A percentile compares a stretch with the other conserved stretches of the same genome.
phyloP scores from a whole-genome alignment of 1,140 invertebrate species.

The Centruroides sculpturatus region DNA sequence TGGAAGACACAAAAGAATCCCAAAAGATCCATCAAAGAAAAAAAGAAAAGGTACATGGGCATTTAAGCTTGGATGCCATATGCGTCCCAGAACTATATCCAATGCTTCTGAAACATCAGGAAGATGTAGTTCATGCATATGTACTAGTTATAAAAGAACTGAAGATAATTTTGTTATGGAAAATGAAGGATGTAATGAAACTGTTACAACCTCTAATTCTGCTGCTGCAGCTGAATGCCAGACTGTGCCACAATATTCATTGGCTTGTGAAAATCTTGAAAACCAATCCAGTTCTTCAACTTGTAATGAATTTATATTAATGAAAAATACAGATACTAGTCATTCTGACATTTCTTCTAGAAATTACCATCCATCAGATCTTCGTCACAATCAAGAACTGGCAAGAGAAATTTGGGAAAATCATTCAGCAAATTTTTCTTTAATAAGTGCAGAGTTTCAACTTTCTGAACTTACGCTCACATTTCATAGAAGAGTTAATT shows the following conservation, averaged over 20 bases:
- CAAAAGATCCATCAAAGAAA: neutral
- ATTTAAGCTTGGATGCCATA: neutral
- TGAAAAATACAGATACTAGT: conserved; percentile 42
- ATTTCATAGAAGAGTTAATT: conserved; percentile 1
- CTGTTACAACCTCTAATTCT: too few species aligned
- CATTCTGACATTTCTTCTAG: conserved; percentile 45
- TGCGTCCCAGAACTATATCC: neutral
- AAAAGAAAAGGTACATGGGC: neutral
- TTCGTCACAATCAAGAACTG: conserved; percentile 47
- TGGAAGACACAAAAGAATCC: neutral
- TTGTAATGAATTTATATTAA: conserved; percentile 22
- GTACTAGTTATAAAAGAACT: neutral
- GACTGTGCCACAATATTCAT: neutral
- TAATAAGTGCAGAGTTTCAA: neutral
- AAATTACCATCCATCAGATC: conserved; percentile 43
- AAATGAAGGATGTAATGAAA: too few species aligned
- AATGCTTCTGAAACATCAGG: neutral
- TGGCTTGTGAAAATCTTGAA: neutral
- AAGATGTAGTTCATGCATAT: neutral
- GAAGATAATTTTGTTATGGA: neutral
- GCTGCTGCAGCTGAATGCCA: too few species aligned
- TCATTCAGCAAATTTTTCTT: conserved; percentile 1
- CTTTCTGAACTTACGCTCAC: neutral
- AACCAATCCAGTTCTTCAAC: neutral
- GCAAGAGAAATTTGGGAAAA: conserved; percentile 61